phyloP scores from a whole-genome alignment of 2,797 vertebrate genomes.

The Meda fulgida region DNA sequence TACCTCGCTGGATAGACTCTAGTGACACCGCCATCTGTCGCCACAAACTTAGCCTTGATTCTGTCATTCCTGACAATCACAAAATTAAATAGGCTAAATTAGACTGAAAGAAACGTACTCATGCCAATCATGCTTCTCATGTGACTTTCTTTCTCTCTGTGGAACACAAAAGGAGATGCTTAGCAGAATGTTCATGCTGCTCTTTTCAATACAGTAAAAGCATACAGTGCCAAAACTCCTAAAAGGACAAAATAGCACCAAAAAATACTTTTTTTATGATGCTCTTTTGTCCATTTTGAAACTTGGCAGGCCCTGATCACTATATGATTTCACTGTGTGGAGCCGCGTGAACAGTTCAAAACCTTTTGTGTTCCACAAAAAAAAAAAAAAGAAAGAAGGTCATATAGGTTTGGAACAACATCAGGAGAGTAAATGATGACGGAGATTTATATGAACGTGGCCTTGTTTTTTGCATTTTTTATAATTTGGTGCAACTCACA shows the following conservation, averaged over 20 bases:
- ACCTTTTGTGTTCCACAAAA: not conserved
- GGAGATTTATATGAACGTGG: not conserved
- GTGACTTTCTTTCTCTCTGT: not conserved
- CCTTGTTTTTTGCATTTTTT: not conserved
- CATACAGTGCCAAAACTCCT: not conserved
- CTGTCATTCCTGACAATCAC: conserved; percentile 77
- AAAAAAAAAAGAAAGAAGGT: too few species aligned
- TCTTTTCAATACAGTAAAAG: conserved; percentile 1
- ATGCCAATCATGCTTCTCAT: not conserved
- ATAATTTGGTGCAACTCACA: conserved; percentile 77
- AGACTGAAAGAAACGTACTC: not conserved
- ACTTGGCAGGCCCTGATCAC: not conserved
- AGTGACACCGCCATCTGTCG: conserved; percentile 96
- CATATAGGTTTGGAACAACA: not conserved
- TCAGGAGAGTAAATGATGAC: not conserved
- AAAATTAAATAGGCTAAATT: conserved; percentile 10
- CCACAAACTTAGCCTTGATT: conserved; percentile 90
- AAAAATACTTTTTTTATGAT: not conserved
- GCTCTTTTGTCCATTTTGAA: not conserved
- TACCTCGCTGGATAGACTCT: conserved; percentile 95
- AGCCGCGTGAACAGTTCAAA: not conserved
- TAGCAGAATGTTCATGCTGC: not conserved
- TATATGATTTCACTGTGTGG: not conserved
- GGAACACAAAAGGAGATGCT: not conserved
- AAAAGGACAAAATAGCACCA: not conserved